A percentile compares a stretch with the other conserved stretches of the same genome.
Conservation (phyloP, 1,140 invertebrate species). For the Dendrolimus kikuchii region DNA sequence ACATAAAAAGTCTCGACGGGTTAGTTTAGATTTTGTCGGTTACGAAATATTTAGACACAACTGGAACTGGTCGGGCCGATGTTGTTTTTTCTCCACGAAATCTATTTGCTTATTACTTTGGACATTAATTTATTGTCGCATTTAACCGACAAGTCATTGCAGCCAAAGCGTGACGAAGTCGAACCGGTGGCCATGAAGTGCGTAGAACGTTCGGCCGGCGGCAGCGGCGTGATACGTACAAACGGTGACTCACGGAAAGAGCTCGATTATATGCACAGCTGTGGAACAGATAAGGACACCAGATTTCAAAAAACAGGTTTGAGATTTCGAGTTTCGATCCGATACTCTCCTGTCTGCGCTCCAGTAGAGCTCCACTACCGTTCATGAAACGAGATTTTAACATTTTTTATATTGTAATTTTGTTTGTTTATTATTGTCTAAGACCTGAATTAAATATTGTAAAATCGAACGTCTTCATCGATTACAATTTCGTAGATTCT, state of each 20-base stretch:
- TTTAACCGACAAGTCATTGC: slow-evolving; percentile 53
- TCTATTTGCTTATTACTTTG: slow-evolving; percentile 53
- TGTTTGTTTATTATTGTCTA: slow-evolving; percentile 7
- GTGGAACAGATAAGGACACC: slow-evolving; percentile 34
- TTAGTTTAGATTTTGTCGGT: slow-evolving; percentile 7
- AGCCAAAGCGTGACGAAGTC: slow-evolving; percentile 64
- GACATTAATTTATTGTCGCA: slow-evolving; percentile 63
- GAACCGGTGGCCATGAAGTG: slow-evolving; percentile 68
- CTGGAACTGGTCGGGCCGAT: slow-evolving; percentile 15
- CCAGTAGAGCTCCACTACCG: slow-evolving; percentile 42
- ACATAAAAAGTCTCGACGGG: too few relatives aligned
- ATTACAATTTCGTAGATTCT: slow-evolving; percentile 18
- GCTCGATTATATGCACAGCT: slow-evolving; percentile 28
- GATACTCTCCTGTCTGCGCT: slow-evolving; percentile 67
- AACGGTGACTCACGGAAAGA: slow-evolving; percentile 61
- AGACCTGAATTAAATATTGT: too few relatives aligned
- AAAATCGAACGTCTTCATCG: slow-evolving; percentile 9
- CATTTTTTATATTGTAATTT: slow-evolving; percentile 27
- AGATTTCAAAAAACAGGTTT: slow-evolving; percentile 58
- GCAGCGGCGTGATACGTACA: slow-evolving; percentile 54
- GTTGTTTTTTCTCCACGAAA: slow-evolving; percentile 28
- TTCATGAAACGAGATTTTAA: slow-evolving; percentile 30
- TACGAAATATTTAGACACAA: slow-evolving; percentile 19
- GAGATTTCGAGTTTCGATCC: slow-evolving; percentile 69
- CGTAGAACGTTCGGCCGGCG: slow-evolving; percentile 50